Base-by-base conservation (phyloP, 2,888 invertebrate species). In the Amitus sp. region DNA sequence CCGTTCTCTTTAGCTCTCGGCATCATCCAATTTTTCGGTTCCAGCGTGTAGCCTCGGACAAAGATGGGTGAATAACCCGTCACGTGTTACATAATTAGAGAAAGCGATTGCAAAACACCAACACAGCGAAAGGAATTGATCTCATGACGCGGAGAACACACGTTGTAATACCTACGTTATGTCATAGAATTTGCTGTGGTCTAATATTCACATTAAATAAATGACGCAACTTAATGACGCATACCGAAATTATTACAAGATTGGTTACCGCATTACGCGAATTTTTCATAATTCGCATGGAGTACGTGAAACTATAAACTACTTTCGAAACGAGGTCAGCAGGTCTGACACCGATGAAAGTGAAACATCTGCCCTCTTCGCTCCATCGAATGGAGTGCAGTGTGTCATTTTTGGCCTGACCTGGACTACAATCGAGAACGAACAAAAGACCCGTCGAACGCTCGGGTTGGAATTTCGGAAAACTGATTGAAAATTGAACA, bases 51-150 rank as follows among this genome's bases (percentile, higher is more conserved):
- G 48, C 51, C 49, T 33, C 53, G 45, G 56, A 64, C 60, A 64
- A 61, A 61, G 64, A 61, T 60, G 57, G 64, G 64, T 60, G 64
- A 64, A 64, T 57, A 64, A 64, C 64, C 64, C 54, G 46, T 13
- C 30, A 18, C 34, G 52, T 12, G 19, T 57, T 60, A 60, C 48
- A 51, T 64, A 64, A 64, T 42, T 37, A 54, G 64, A 61, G 64
- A 64, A 64, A 64, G 64, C 60, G 64, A 37, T 64, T 60, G 57
- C 60, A 54, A 64, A 64, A 64, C 48, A 51, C 60, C 17, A 13
- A 64, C 51, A 64, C 64, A 60, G 54, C 55, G 64, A 60, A 57
- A 60, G 60, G 54, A 47, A 61, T 49, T 42, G 50, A 61, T 61
- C 60, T 47, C 13, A 30, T 52, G 56, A 50, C 27, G 56, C 47